Base-by-base conservation (phyloP, 2,113 vertebrate species). In the Acinonyx jubatus region DNA sequence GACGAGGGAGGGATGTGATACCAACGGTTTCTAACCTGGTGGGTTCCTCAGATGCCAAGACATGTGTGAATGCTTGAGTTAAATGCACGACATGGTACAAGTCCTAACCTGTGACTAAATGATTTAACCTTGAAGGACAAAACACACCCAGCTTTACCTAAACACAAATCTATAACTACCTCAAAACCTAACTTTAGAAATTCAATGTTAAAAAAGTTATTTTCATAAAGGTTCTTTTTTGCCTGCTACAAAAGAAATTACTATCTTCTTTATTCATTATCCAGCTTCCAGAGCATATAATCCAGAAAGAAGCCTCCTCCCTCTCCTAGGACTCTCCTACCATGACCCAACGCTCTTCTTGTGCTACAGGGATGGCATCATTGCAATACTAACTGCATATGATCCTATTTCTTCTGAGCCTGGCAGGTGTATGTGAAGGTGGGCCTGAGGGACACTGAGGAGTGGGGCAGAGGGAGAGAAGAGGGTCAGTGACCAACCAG, bases 131-230 rank as follows among this genome's bases (percentile, higher is more conserved):
- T 71, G 41, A 91, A 3, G 41, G 38, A 80, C 4, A 92, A 85
- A 61, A 15, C 5, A 27, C 5, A 71, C 21, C 10, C 27, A 94
- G 31, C 25, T 96, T 63, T 55, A 86, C 14, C 45, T 36, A 63
- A 91, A 79, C 45, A 90, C 36, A 36, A 87, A 71, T 79, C 84
- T 13, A 52, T 45, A 91, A 88, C 71, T n/a, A 93, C 7, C n/a
- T 81, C 71, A 71, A 71, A 91, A 86, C 57, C 18, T 85, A 85
- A 85, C n/a, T 73, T 68, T 23, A 45, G 33, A 95, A 94, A 85
- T 41, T 80, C 27, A 88, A 97, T 12, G 3, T 65, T 93, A 92
- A 31, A 63, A 78, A 79, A 16, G 10, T 52, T n/a, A 23, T 79
- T 79, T 79, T 79, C 48, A 33, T 33, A n/a, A 78, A 48, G 41